Percentiles rank a stretch among this genome's conserved stretches.
Conservation (phyloP, 30 jellyfish, hydroid and myxozoan species). For the Morbakka virulenta region DNA sequence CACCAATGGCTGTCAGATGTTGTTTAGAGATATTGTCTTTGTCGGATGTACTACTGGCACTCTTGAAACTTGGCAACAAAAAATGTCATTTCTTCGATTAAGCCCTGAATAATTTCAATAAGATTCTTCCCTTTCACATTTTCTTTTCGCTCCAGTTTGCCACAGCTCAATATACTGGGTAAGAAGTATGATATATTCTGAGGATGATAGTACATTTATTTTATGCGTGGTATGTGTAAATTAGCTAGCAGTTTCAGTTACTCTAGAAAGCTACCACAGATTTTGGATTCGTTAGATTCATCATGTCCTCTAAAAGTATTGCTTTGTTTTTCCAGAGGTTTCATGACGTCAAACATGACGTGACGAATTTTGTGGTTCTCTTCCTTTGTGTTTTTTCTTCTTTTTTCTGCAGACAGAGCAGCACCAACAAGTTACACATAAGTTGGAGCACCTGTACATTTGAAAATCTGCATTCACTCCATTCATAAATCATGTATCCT, state of each 20-base stretch:
- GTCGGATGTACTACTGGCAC: slow-evolving; percentile 3
- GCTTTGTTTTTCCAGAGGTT: slow-evolving; percentile 3
- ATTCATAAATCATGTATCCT: slow-evolving; percentile 35
- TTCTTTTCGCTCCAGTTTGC: slow-evolving; percentile 12
- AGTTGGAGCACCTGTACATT: slow-evolving; percentile 6
- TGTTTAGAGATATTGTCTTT: slow-evolving; percentile 21
- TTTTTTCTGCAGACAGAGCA: slow-evolving; percentile 8
- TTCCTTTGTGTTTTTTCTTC: slow-evolving; percentile 30
- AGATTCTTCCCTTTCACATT: slow-evolving; percentile 22
- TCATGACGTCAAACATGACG: slow-evolving; percentile 7
- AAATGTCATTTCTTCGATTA: not conserved
- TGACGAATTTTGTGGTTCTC: slow-evolving; percentile 3
- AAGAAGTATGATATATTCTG: slow-evolving; percentile 34
- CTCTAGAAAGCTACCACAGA: slow-evolving; percentile 49
- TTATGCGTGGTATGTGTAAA: slow-evolving; percentile 25
- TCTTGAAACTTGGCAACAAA: not conserved
- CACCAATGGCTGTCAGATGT: slow-evolving; percentile 38
- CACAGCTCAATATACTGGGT: slow-evolving; percentile 14
- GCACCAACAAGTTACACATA: slow-evolving; percentile 56
- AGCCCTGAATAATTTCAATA: not conserved
- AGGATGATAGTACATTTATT: slow-evolving; percentile 51
- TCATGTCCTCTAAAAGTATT: slow-evolving; percentile 50
- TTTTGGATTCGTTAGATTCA: slow-evolving; percentile 10
- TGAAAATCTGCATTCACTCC: slow-evolving; percentile 26
- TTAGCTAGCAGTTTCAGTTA: slow-evolving; percentile 38